Conservation (phyloP, 2,888 invertebrate species). For the Hetaerina titia region DNA sequence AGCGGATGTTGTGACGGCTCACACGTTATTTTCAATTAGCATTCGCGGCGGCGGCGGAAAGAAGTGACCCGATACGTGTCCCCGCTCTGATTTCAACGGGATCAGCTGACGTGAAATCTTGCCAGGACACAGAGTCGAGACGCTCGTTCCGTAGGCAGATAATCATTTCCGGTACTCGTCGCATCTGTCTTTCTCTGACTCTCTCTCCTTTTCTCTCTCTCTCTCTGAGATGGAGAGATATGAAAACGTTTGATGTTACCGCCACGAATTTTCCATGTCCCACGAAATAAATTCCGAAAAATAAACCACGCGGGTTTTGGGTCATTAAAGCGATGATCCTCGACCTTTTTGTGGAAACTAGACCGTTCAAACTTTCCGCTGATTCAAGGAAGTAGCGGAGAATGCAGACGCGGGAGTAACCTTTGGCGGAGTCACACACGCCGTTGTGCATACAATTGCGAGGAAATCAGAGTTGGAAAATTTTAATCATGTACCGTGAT, state of each 20-base stretch:
- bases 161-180: not conserved
- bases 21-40: not conserved
- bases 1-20: not conserved
- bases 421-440: not conserved
- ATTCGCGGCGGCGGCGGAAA: not conserved
- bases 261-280: not conserved
- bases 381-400: too few species aligned
- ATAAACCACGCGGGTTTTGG: not conserved
- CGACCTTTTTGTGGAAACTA: not conserved
- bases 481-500: too few species aligned
- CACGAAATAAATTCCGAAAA: not conserved
- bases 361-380: not conserved
- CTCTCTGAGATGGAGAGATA: not conserved
- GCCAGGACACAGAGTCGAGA: not conserved
- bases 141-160: not conserved
- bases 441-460: too few species aligned
- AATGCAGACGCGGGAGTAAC: not conserved
- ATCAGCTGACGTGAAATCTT: not conserved
- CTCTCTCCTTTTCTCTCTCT: too few species aligned
- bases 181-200: not conserved
- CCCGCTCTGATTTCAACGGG: not conserved
- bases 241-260: not conserved
- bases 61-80: not conserved
- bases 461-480: too few species aligned
- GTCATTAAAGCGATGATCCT: not conserved